Base-by-base conservation (phyloP, 2,113 vertebrate genomes). In the Trichomycterus rosablanca region DNA sequence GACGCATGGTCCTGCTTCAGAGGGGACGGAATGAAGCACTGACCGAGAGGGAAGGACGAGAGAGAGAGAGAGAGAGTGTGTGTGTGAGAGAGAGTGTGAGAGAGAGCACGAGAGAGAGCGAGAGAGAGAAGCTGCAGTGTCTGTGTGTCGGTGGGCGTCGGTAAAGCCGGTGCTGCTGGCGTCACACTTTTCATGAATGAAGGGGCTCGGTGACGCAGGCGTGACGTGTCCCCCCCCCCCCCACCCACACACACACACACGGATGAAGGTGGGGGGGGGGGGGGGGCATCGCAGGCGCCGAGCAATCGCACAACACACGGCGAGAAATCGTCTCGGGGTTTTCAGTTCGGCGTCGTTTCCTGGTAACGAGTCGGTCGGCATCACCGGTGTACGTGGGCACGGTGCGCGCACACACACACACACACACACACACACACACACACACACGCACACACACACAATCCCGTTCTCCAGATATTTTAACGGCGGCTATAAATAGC, bases 151-250 rank as follows among this genome's bases (percentile, higher is more conserved):
- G 83, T 81, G 80, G 74, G 79, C 63, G 66, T 70, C 44, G 51
- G 70, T 22, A 52, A 70, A 63, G 74, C 73, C 71, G 65, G 63
- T 72, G 72, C 72, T 68, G 78, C 79, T 73, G 73, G 78, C 84
- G 83, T 86, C 84, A 87, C 83, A 64, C 66, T 83, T 87, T 87
- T 87, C 86, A 87, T 87, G 86, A 87, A 86, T 87, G 86, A 81
- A 70, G 65, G 67, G 67, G 19, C 72, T 67, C 16, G 62, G 76
- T 87, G 84, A 86, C 83, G 83, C 84, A 85, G 77, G 39, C 72
- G 71, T 74, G 74, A 79, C 70, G 66, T 66, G 48, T 76, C 55
- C 66, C n/a, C 35, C 8, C 3, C 35, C 72, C 28, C 23, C 45
- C 32, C 46, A 16, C 39, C 22, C 39, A 24, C 24, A 23, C 60